Evolutionary conservation across 2,797 vertebrate genomes (phyloP).

Genomic region (Salarias fasciatus): DNA sequence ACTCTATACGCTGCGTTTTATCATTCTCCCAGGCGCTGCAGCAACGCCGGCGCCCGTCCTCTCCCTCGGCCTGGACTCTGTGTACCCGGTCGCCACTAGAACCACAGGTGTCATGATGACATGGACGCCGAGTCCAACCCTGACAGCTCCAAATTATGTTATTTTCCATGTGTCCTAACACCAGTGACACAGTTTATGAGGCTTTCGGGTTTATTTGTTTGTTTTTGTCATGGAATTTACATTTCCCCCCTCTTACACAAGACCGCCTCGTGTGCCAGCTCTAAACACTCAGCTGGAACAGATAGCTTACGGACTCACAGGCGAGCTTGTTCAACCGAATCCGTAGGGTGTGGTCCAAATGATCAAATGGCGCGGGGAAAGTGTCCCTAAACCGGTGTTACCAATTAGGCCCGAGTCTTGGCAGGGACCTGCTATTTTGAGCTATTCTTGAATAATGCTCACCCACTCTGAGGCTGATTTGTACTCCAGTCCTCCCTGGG

Average conservation of each 20-base stretch:
- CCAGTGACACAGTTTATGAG: slow-evolving; percentile 72
- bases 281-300: slow-evolving; percentile 49
- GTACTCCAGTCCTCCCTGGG: slow-evolving; percentile 17
- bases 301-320: slow-evolving; percentile 38
- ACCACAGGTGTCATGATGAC: slow-evolving; percentile 75
- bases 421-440: slow-evolving; percentile 15
- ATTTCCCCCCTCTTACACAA: slow-evolving; percentile 70
- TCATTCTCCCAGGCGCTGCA: slow-evolving; percentile 56
- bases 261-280: slow-evolving; percentile 57
- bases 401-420: slow-evolving; percentile 27
- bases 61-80: slow-evolving; percentile 28
- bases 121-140: slow-evolving; percentile 53
- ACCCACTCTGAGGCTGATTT: slow-evolving; percentile 29
- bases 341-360: slow-evolving; percentile 65
- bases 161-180: slow-evolving; percentile 75
- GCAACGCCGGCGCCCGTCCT: slow-evolving; percentile 47
- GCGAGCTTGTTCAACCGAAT: slow-evolving; percentile 55
- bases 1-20: slow-evolving; percentile 59
- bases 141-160: slow-evolving; percentile 71
- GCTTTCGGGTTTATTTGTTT: slow-evolving; percentile 76
- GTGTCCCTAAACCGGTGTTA: slow-evolving; percentile 42
- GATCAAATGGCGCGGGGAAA: slow-evolving; percentile 53
- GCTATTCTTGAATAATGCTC: slow-evolving; percentile 41
- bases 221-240: slow-evolving; percentile 78
- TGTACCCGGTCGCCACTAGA: slow-evolving; percentile 28